These are phyloP conservation scores for Glyptemys insculpta DNA, from an alignment of 2,797 vertebrate genomes.

Conservation along the genomic window DNA sequence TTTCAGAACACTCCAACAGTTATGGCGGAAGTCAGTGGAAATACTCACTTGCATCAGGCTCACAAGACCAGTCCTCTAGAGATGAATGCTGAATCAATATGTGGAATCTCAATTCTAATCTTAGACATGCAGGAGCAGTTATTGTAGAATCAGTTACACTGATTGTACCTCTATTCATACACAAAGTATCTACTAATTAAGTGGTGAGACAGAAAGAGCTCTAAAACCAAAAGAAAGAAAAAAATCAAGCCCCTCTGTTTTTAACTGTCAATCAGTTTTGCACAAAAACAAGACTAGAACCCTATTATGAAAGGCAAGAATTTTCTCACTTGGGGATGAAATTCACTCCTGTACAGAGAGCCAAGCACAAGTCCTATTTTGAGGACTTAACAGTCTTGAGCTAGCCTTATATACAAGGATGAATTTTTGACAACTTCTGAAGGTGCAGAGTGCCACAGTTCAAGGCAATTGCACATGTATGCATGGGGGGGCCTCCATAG, in stretches of 20 bases:
- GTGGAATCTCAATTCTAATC: neutral
- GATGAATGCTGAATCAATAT: neutral
- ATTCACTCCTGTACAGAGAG: neutral
- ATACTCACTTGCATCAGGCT: neutral
- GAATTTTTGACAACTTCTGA: conserved; percentile 19
- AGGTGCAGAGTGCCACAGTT: neutral
- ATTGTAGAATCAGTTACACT: neutral
- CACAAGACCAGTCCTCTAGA: neutral
- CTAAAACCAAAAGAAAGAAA: neutral
- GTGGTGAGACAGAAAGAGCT: conserved; percentile 3
- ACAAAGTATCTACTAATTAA: neutral
- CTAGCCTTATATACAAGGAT: accelerated
- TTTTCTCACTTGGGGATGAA: neutral
- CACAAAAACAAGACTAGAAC: conserved; percentile 20
- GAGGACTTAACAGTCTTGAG: neutral
- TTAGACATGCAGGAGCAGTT: neutral
- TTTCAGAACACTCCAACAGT: neutral
- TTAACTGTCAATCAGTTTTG: conserved; percentile 28
- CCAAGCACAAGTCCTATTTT: neutral
- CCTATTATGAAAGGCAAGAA: conserved; percentile 22
- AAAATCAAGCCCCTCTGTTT: conserved; percentile 7
- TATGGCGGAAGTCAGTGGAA: neutral
- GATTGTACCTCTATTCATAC: neutral
- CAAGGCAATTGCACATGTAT: neutral
- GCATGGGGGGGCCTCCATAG: no score